Percentiles rank a stretch among this genome's conserved stretches.
Evolutionary conservation across 2,797 vertebrate species (phyloP).

Genomic region (Siniperca undulata): DNA sequence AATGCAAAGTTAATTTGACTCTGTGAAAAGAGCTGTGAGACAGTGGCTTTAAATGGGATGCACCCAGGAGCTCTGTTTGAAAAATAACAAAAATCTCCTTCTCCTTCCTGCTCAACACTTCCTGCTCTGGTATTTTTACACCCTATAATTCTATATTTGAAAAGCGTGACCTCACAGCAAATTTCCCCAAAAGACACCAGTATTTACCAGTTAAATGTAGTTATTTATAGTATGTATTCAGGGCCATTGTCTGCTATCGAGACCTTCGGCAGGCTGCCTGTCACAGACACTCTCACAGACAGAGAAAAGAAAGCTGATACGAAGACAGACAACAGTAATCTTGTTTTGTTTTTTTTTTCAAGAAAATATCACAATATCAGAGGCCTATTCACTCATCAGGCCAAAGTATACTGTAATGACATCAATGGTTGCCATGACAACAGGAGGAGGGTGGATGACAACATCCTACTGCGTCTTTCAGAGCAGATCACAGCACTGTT

Average conservation of each 20-base stretch:
- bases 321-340: conserved; percentile 41
- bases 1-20: conserved; percentile 17
- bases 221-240: conserved; percentile 71
- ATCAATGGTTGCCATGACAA: conserved; percentile 90
- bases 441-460: conserved; percentile 80
- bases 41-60: not conserved
- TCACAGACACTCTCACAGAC: conserved; percentile 45
- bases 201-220: conserved; percentile 45
- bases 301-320: conserved; percentile 33
- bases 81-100: not conserved
- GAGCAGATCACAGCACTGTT: conserved; percentile 65
- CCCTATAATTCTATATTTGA: conserved; percentile 7
- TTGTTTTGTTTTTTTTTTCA: conserved; percentile 6
- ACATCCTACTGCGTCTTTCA: conserved; percentile 73
- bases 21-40: conserved; percentile 5
- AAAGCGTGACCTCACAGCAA: not conserved
- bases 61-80: conserved; percentile 6
- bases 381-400: conserved; percentile 65
- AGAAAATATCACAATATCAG: conserved; percentile 68
- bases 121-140: conserved; percentile 17
- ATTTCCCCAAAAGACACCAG: conserved; percentile 27
- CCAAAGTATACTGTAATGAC: conserved; percentile 82
- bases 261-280: conserved; percentile 58
- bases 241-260: conserved; percentile 45
- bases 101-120: not conserved